phyloP scores from a whole-genome alignment of 2,888 invertebrate genomes.

The Scaptomyza cyrtandrae region DNA sequence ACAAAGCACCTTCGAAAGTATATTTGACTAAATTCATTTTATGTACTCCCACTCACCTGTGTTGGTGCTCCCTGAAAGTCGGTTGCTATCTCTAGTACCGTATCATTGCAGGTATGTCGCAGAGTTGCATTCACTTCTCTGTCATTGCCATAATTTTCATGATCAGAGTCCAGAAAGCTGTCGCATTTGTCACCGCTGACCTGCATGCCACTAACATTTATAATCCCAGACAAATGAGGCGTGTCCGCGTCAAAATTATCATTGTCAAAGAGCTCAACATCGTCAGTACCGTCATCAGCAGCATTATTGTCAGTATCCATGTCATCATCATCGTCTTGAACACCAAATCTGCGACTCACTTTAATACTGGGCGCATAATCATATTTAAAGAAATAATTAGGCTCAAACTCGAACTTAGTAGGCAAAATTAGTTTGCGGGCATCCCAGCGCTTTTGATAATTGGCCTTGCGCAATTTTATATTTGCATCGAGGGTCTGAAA shows the following conservation, averaged over 20 bases:
- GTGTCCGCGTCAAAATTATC: slow-evolving; percentile 54
- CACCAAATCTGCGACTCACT: slow-evolving; percentile 51
- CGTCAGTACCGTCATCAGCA: slow-evolving; percentile 42
- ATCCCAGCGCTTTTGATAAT: slow-evolving; percentile 84
- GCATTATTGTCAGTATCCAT: slow-evolving; percentile 67
- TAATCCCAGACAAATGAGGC: slow-evolving; percentile 17
- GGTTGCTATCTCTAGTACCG: slow-evolving; percentile 84
- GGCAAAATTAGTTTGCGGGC: slow-evolving; percentile 83
- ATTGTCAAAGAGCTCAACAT: slow-evolving; percentile 65
- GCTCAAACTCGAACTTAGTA: slow-evolving; percentile 79
- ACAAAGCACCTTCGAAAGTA: background rate
- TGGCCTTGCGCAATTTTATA: slow-evolving; percentile 78
- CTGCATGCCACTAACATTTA: slow-evolving; percentile 29
- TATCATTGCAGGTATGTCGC: slow-evolving; percentile 62
- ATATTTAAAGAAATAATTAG: slow-evolving; percentile 75
- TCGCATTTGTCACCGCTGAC: background rate
- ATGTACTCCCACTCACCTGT: slow-evolving; percentile 68
- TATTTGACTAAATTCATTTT: background rate
- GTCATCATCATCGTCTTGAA: slow-evolving; percentile 84
- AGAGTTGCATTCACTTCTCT: slow-evolving; percentile 57
- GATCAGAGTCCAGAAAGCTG: slow-evolving; percentile 10
- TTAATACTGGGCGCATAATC: slow-evolving; percentile 78
- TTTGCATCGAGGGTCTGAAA: slow-evolving; percentile 77
- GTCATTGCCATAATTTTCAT: slow-evolving; percentile 4
- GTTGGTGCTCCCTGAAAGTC: slow-evolving; percentile 89